Base-by-base conservation (phyloP, 2,888 invertebrate species). In the Lottia scabra region DNA sequence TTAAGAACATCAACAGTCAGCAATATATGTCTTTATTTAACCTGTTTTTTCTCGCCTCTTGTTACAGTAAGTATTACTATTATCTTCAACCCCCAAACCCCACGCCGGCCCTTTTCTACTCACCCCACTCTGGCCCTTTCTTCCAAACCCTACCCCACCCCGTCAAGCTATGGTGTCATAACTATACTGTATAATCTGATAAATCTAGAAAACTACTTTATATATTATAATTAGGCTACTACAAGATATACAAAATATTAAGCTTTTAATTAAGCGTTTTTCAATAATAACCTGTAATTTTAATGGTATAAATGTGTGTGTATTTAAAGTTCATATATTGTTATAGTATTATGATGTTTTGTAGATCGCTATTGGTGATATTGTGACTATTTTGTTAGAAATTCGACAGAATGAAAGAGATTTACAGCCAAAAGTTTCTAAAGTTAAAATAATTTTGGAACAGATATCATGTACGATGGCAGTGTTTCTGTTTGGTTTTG, bases 401-500 rank as follows among this genome's bases (percentile, higher is more conserved):
- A 56, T 56, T 23, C 12, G 23, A 4, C 19, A 19, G 23, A 56
- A 23, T 23, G 56, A 56, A 56, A 0, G 8, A 23, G 56, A 23
- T 10, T 10, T 19, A 12, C 19, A 23, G 10, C 19, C 23, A 23
- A 56, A 56, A 56, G 19, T 13, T 10, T 56, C 56, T 4, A 56
- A 23, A 16, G 3, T 15, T 19, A 56, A 23, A 56, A 10, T 56
- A 3, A 56, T 56, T 23, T 19, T 19, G 12, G 56, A 56, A 56
- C 56, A 56, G 56, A 56, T 56, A 10, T 56, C 56, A 13, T 10
- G 10, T 15, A 27, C 56, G 30, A 67, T 56, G 30, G 26, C 64
- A 16, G n/a, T 46, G 65, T 97, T 96, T 88, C 93, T 94, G 30
- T 97, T 96, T 89, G 97, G 96, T 0, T 94, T 94, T 65, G 94